phyloP scores from a whole-genome alignment of 2,888 invertebrate species.

The Drosophila buzzatii region DNA sequence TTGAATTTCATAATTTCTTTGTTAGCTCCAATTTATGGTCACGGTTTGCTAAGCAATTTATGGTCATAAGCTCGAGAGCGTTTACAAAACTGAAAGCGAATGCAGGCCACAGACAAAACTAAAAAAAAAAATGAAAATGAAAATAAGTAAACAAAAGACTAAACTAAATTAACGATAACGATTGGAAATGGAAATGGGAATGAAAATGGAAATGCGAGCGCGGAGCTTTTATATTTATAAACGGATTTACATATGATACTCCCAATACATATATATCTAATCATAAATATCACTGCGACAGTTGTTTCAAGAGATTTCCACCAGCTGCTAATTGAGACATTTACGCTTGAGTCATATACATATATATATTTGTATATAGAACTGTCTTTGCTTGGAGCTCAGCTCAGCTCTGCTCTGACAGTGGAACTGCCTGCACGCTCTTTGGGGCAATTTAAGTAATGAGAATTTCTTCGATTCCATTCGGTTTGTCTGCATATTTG shows the following conservation, averaged over 20 bases:
- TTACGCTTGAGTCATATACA: not conserved
- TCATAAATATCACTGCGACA: constrained; percentile 16
- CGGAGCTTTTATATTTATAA: constrained; percentile 47
- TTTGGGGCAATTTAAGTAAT: constrained; percentile 43
- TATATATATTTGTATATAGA: not conserved
- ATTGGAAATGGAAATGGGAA: constrained; percentile 68
- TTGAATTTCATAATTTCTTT: constrained; percentile 82
- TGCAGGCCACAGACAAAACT: constrained; percentile 23
- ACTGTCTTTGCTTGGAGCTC: not conserved
- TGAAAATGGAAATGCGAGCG: constrained; percentile 45
- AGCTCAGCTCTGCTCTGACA: not conserved
- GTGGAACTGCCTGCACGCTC: constrained; percentile 10
- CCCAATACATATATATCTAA: constrained; percentile 13
- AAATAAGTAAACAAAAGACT: constrained; percentile 52
- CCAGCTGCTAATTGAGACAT: constrained; percentile 32
- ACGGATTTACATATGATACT: constrained; percentile 48
- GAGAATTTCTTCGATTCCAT: constrained; percentile 38
- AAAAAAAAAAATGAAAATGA: constrained; percentile 5
- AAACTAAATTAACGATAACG: constrained; percentile 79
- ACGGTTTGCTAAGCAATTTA: constrained; percentile 78
- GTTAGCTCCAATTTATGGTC: constrained; percentile 81
- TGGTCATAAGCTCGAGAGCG: constrained; percentile 75
- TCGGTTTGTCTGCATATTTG: constrained; percentile 27
- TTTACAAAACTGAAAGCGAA: constrained; percentile 67
- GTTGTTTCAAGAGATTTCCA: not conserved